Base-by-base conservation (phyloP, 2,888 invertebrate species). In the Leptopilina drosophilae region DNA sequence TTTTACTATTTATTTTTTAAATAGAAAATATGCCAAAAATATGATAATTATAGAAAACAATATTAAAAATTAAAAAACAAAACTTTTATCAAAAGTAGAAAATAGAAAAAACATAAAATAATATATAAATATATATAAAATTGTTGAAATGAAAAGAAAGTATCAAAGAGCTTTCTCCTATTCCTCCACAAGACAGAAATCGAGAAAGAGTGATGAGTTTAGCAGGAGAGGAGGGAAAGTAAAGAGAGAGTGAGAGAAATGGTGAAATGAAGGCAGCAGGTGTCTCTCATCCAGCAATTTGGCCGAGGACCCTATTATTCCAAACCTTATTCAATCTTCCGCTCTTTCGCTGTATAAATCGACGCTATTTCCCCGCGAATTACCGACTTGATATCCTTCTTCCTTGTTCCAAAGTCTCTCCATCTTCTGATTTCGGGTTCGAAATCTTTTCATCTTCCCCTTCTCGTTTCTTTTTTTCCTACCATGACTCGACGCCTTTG, bases 301-400 rank as follows among this genome's bases (percentile, higher is more conserved):
- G 82, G 82, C 83, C 83, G 82, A 83, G 81, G 81, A 80, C 82
- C 86, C 87, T 86, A 86, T 87, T 87, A 88, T 89, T 87, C 83
- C 82, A 76, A 82, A 8, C 81, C 87, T 86, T 86, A 86, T 86
- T 85, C 87, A 87, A 88, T 89, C 88, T 85, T 84, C 81, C 82
- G 79, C 80, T 77, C 85, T 83, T 86, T 83, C 82, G 66, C 81
- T 82, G 85, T 86, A 88, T 87, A 88, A 88, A 88, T 87, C 85
- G 87, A 80, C 81, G 84, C 83, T 86, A 84, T 87, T 88, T 82
- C 79, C 82, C 49, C 77, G 77, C 79, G 86, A 84, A 84, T 87
- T 84, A 82, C 26, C 81, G 82, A 77, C 81, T 82, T 81, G 83
- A 84, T 81, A 83, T 85, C 84, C 78, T 75, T 73, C 73, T 67